Evolutionary conservation across 2,888 invertebrate species (phyloP).

Genomic region (Schrankia costaestrigalis): DNA sequence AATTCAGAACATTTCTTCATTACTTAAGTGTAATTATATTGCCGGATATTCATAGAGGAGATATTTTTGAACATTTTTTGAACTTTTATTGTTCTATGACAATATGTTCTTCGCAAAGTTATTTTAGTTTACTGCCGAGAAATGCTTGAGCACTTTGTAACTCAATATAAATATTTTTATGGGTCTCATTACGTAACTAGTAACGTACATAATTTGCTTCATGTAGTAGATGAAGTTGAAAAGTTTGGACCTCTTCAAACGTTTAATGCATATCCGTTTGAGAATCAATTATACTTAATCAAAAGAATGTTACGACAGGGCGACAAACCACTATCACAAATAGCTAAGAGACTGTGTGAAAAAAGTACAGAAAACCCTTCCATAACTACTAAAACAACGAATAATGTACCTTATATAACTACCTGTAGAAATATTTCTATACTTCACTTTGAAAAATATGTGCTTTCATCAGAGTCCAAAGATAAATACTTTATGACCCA

Average conservation of each 20-base stretch:
- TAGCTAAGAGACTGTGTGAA: constrained; percentile 10
- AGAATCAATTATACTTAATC: constrained; percentile 12
- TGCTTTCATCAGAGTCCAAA: constrained; percentile 3
- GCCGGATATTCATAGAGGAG: constrained; percentile 3
- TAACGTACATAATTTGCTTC: constrained; percentile 13
- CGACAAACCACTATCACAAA: constrained; percentile 13
- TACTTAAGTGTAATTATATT: constrained; percentile 7
- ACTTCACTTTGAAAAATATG: constrained; percentile 7
- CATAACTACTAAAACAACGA: constrained; percentile 1
- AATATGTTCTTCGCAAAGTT: constrained; percentile 19
- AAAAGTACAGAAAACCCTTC: not conserved
- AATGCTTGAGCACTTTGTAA: constrained; percentile 14
- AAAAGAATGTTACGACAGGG: constrained; percentile 13
- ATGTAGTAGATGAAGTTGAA: constrained; percentile 12
- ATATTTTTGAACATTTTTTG: constrained; percentile 21
- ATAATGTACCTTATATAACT: not conserved
- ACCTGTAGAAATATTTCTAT: constrained; percentile 4
- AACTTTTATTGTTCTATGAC: constrained; percentile 22
- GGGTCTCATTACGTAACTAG: constrained; percentile 4
- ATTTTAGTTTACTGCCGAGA: constrained; percentile 9
- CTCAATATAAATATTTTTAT: constrained; percentile 7
- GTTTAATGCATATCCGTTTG: constrained; percentile 16
- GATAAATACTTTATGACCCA: constrained; percentile 10
- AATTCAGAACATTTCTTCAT: constrained; percentile 12
- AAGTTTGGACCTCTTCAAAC: constrained; percentile 10